Evolutionary conservation across 2,113 vertebrate genomes (phyloP).

Genomic region (Larimichthys crocea): DNA sequence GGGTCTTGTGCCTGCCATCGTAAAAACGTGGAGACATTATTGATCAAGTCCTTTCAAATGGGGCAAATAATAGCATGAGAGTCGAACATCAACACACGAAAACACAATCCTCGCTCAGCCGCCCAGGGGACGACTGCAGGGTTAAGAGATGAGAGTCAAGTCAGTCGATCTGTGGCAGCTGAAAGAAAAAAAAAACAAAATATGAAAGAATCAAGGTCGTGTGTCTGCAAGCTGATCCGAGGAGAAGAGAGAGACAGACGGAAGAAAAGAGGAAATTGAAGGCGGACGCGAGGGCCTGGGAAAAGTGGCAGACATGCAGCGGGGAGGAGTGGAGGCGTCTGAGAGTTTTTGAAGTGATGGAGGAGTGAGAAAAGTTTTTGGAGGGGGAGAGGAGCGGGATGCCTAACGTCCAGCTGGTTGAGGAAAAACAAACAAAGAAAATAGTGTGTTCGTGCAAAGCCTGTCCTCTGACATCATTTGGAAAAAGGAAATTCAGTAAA

Average conservation of each 20-base stretch:
- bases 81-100: background rate
- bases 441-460: background rate
- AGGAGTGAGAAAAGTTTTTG: background rate
- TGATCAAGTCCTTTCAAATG: conserved; percentile 11
- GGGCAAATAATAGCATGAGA: background rate
- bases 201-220: background rate
- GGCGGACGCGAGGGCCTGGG: background rate
- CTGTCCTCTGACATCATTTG: background rate
- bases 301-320: background rate
- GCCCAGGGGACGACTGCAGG: background rate
- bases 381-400: too few relatives aligned
- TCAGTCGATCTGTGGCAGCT: conserved; percentile 9
- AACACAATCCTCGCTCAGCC: background rate
- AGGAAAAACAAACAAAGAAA: background rate
- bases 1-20: background rate
- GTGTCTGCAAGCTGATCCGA: conserved; percentile 5
- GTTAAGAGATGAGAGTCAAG: conserved; percentile 25
- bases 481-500: background rate
- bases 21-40: background rate
- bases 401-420: background rate
- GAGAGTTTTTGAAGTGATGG: conserved; percentile 11
- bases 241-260: background rate
- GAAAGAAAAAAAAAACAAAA: background rate
- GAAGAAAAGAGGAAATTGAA: background rate
- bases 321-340: background rate